phyloP scores from a whole-genome alignment of 2,888 invertebrate genomes.

The Cybosia mesomella region DNA sequence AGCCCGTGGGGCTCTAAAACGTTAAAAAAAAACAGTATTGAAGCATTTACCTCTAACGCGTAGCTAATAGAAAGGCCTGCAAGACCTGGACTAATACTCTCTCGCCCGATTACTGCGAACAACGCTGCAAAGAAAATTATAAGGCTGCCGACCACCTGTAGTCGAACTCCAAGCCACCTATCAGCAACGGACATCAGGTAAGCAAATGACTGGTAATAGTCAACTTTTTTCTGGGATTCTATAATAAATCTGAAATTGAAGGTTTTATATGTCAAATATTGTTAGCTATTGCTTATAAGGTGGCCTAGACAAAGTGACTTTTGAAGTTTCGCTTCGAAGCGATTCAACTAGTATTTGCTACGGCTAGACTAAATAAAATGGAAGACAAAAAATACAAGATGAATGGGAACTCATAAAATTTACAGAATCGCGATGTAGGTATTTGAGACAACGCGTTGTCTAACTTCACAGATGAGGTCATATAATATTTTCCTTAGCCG shows the following conservation, averaged over 20 bases:
- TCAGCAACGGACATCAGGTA: conserved; percentile 97
- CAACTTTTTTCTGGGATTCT: conserved; percentile 96
- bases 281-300: background rate
- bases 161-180: conserved; percentile 97
- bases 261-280: background rate
- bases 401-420: too few species aligned
- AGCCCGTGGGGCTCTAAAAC: too few species aligned
- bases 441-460: too few species aligned
- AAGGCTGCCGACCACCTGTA: conserved; percentile 98
- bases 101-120: conserved; percentile 94
- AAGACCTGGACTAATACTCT: conserved; percentile 91
- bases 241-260: conserved; percentile 89
- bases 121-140: conserved; percentile 98
- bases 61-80: conserved; percentile 97
- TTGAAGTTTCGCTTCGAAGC: too few species aligned
- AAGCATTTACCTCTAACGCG: conserved; percentile 90
- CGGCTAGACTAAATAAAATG: too few species aligned
- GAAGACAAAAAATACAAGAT: too few species aligned
- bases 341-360: too few species aligned
- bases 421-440: too few species aligned
- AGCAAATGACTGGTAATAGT: conserved; percentile 96
- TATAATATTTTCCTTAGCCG: too few species aligned
- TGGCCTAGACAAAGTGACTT: too few species aligned
- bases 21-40: too few species aligned
- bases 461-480: too few species aligned